These are phyloP conservation scores for Sympetrum striolatum DNA, from an alignment of 2,888 invertebrate species.

Conservation along the genomic window DNA sequence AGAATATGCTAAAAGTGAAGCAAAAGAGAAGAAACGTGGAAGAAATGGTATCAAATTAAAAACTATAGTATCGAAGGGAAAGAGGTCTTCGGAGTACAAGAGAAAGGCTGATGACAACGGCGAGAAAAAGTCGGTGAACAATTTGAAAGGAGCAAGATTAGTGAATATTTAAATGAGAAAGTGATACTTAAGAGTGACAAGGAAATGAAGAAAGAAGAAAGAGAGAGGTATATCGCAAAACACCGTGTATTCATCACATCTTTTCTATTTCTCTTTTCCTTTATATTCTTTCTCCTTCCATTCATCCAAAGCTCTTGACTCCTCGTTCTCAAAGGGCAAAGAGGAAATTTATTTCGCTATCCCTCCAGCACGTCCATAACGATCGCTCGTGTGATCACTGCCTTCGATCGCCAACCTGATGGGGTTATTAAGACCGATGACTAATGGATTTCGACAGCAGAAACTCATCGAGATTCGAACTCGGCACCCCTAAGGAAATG, in stretches of 20 bases:
- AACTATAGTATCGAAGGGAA: no score
- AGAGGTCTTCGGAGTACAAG: no score
- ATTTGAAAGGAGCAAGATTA: no score
- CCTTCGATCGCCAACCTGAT: neutral
- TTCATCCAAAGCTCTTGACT: neutral
- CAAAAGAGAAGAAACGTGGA: no score
- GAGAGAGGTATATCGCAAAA: neutral
- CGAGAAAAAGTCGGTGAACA: no score
- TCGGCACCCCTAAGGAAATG: no score
- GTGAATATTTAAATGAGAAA: neutral
- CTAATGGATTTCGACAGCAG: neutral
- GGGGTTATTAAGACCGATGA: constrained; percentile 29
- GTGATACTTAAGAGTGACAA: neutral
- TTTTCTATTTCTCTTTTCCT: neutral
- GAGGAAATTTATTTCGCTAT: neutral
- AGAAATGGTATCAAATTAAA: no score
- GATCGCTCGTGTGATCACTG: neutral
- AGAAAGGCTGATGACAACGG: no score
- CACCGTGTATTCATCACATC: neutral
- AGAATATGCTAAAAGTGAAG: no score
- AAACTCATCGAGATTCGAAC: neutral
- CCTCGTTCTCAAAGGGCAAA: neutral
- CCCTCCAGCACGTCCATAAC: neutral
- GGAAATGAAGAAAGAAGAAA: neutral
- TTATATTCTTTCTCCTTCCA: neutral